Conservation (phyloP, 2,797 vertebrate genomes). For the Semotilus atromaculatus region DNA sequence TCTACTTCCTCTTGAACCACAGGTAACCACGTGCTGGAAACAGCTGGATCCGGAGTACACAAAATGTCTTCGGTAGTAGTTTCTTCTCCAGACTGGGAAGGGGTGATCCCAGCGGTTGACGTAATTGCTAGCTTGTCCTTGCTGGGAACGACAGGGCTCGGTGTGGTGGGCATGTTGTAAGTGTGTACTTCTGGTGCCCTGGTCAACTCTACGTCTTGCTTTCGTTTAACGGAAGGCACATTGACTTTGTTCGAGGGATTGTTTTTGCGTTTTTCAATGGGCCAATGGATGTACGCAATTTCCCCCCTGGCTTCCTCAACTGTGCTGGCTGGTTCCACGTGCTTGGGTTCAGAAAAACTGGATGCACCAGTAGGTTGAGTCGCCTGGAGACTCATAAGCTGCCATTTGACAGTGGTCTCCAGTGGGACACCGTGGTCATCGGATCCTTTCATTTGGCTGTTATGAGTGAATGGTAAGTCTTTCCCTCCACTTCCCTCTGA, state of each 20-base stretch:
- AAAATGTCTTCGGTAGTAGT: slow-evolving; percentile 38
- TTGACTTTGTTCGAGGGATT: slow-evolving; percentile 20
- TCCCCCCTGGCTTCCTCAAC: slow-evolving; percentile 75
- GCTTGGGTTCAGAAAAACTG: slow-evolving; percentile 39
- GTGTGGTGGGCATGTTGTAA: slow-evolving; percentile 44
- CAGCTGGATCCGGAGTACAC: slow-evolving; percentile 59
- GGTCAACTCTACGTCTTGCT: slow-evolving; percentile 53
- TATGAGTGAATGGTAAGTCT: slow-evolving; percentile 45
- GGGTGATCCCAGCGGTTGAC: slow-evolving; percentile 25
- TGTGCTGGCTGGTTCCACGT: slow-evolving; percentile 35
- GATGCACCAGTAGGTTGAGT: slow-evolving; percentile 39
- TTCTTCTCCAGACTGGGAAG: slow-evolving; percentile 30
- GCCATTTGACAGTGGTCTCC: slow-evolving; percentile 73
- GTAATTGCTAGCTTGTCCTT: slow-evolving; percentile 46
- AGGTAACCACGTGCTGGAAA: slow-evolving; percentile 71
- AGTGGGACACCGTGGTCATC: slow-evolving; percentile 56
- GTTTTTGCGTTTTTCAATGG: slow-evolving; percentile 57
- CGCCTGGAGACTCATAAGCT: slow-evolving; percentile 70
- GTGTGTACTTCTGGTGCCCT: slow-evolving; percentile 34
- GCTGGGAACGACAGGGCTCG: slow-evolving; percentile 56
- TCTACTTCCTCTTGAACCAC: slow-evolving; percentile 59
- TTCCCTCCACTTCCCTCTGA: slow-evolving; percentile 75
- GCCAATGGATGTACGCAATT: slow-evolving; percentile 69
- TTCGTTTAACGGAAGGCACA: slow-evolving; percentile 58
- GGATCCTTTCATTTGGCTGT: slow-evolving; percentile 49